A percentile compares a stretch with the other conserved stretches of the same genome.
Conservation (phyloP, 2,113 vertebrate species). For the Tachuris rubrigastra region DNA sequence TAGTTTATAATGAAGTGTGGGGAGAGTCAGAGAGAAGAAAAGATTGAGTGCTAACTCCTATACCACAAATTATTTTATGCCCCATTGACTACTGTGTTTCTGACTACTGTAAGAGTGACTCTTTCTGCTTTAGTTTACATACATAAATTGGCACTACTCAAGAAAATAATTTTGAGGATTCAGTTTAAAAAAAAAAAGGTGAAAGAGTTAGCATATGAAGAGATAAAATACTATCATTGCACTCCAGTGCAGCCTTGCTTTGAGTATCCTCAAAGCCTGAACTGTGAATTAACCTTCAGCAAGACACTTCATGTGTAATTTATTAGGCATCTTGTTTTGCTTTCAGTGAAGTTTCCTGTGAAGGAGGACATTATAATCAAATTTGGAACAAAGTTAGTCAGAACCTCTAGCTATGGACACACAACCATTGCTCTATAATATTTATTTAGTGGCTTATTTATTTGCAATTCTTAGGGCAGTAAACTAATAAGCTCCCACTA, state of each 20-base stretch:
- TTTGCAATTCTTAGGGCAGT: constrained; percentile 38
- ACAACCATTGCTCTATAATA: background rate
- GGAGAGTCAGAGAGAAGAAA: background rate
- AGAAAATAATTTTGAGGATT: background rate
- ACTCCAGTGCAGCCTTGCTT: background rate
- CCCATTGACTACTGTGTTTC: background rate
- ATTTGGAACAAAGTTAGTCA: background rate
- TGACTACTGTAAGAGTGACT: background rate
- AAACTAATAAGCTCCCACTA: background rate
- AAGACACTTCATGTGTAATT: background rate
- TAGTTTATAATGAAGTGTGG: background rate
- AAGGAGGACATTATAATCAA: background rate
- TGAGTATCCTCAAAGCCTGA: background rate
- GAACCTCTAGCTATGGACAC: background rate
- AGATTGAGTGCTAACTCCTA: background rate
- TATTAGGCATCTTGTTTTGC: background rate
- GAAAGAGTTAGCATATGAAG: background rate
- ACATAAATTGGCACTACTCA: background rate
- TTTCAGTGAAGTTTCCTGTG: background rate
- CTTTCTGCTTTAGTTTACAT: background rate
- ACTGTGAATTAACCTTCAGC: background rate
- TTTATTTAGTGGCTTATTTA: constrained; percentile 56
- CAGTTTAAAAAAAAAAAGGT: background rate
- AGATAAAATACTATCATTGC: background rate
- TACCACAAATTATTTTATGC: background rate